Evolutionary conservation across 2,113 vertebrate genomes (phyloP).

Genomic region (Geococcyx californianus): DNA sequence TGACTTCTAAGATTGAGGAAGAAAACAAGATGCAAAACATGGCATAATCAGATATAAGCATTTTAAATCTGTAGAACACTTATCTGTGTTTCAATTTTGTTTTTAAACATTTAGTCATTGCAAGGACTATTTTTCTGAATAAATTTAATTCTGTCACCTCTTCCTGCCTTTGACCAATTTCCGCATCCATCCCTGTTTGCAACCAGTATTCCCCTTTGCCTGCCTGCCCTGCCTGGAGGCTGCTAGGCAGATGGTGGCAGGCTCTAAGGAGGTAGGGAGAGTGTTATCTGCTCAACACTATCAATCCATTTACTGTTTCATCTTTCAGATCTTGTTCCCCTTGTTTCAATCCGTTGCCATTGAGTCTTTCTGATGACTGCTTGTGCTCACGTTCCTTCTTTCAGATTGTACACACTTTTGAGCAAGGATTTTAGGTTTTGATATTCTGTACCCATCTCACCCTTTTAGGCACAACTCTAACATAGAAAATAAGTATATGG

Average conservation of each 20-base stretch:
- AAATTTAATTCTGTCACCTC: neutral
- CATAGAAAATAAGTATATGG: neutral
- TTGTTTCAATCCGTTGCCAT: neutral
- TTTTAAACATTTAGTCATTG: neutral
- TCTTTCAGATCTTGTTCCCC: neutral
- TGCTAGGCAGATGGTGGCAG: neutral
- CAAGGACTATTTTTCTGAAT: neutral
- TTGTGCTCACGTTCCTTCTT: neutral
- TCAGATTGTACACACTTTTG: neutral
- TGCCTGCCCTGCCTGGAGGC: neutral
- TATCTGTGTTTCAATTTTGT: neutral
- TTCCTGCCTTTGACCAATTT: neutral
- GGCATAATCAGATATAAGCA: neutral
- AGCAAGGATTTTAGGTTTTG: neutral
- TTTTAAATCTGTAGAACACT: neutral
- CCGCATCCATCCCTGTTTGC: neutral
- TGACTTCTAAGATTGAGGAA: neutral
- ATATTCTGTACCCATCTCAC: neutral
- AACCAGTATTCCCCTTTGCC: neutral
- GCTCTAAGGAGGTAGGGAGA: neutral
- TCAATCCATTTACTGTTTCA: neutral
- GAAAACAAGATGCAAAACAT: neutral
- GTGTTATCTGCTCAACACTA: neutral
- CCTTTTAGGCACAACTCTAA: neutral
- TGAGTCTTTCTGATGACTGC: neutral